Evolutionary conservation across 2,888 invertebrate genomes (phyloP).

Genomic region (Liopterus haemorrhoidalis): DNA sequence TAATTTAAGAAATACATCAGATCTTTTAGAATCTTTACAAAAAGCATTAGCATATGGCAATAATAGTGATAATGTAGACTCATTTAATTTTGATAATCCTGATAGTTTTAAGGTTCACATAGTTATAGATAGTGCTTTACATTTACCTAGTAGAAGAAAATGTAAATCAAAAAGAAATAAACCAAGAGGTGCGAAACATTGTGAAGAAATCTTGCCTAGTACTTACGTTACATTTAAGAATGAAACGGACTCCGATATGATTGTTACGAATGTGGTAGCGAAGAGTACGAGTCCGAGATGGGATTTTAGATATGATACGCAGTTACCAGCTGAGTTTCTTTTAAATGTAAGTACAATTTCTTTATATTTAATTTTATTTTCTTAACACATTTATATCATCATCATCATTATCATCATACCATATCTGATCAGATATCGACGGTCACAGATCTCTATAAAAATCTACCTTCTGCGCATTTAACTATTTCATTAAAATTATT

Average conservation of each 20-base stretch:
- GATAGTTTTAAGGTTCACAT: conserved; percentile 47
- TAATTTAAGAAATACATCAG: conserved; percentile 36
- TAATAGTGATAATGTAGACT: conserved; percentile 6
- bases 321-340: conserved; percentile 48
- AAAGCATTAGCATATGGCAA: conserved; percentile 38
- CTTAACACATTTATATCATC: too few species aligned
- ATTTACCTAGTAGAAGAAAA: conserved; percentile 48
- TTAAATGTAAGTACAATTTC: conserved; percentile 48
- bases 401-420: too few species aligned
- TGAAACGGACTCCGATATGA: conserved; percentile 43
- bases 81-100: neutral
- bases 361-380: too few species aligned
- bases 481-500: too few species aligned
- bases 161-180: conserved; percentile 40
- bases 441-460: too few species aligned
- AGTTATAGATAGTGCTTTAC: conserved; percentile 53
- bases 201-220: conserved; percentile 50
- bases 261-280: conserved; percentile 49
- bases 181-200: conserved; percentile 35
- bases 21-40: conserved; percentile 43
- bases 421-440: too few species aligned
- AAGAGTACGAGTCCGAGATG: conserved; percentile 52
- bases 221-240: conserved; percentile 54
- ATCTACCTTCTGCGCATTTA: too few species aligned
- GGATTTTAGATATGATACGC: conserved; percentile 51